These are phyloP conservation scores for Drosophila nasuta DNA, from an alignment of 1,140 invertebrate species.

Conservation along the genomic window DNA sequence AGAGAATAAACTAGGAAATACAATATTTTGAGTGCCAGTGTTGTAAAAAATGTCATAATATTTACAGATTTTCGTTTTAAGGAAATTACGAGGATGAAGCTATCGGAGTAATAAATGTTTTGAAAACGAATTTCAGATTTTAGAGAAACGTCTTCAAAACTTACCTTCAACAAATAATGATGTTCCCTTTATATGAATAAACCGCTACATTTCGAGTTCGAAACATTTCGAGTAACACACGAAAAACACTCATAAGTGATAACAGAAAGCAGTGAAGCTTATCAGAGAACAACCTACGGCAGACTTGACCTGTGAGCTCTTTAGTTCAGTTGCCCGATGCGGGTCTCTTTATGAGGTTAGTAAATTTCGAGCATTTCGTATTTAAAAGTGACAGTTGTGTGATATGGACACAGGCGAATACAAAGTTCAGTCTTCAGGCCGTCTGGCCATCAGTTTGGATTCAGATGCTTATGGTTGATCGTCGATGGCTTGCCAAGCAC, in stretches of 20 bases:
- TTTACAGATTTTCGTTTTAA: no score
- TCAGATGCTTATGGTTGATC: constrained; percentile 15
- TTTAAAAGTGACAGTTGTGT: constrained; percentile 28
- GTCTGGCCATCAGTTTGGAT: neutral
- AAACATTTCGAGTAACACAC: neutral
- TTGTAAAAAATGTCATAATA: no score
- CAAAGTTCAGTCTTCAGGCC: constrained; percentile 30
- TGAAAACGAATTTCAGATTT: neutral
- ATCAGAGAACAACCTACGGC: constrained; percentile 37
- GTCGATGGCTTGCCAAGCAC: constrained; percentile 40
- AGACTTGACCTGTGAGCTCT: constrained; percentile 31
- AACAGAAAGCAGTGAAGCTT: constrained; percentile 16
- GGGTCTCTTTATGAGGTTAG: constrained; percentile 21
- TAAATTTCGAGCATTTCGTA: constrained; percentile 30
- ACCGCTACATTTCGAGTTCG: neutral
- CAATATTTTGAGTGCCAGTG: no score
- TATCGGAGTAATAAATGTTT: no score
- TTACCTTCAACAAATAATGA: constrained; percentile 1
- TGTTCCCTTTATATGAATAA: neutral
- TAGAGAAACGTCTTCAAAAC: neutral
- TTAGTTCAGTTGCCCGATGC: neutral
- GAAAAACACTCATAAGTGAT: constrained; percentile 23
- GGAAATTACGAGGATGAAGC: no score
- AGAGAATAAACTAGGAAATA: no score
- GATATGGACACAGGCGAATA: constrained; percentile 24